phyloP scores from a whole-genome alignment of 1,140 invertebrate species.

The Notospermus geniculatus region DNA sequence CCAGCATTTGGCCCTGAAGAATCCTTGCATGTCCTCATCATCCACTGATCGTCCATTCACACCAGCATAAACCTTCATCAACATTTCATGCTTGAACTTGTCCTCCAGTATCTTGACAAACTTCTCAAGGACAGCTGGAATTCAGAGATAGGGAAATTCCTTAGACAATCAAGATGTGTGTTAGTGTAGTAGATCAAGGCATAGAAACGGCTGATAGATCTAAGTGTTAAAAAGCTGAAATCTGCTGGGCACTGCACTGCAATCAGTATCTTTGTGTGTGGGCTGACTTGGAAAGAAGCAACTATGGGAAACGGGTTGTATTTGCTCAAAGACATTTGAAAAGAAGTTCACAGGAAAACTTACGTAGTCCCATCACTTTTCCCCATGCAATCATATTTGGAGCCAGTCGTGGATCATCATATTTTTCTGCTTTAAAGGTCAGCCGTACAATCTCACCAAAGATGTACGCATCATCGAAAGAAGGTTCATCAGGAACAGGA shows the following conservation, averaged over 20 bases:
- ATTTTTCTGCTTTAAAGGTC: conserved; percentile 53
- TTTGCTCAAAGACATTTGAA: not conserved
- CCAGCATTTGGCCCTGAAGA: conserved; percentile 56
- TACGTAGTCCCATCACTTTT: conserved; percentile 48
- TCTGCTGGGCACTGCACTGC: no score
- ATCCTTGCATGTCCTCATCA: conserved; percentile 50
- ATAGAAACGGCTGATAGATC: no score
- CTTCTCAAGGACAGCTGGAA: conserved; percentile 45
- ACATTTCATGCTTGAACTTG: conserved; percentile 47
- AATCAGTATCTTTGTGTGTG: no score
- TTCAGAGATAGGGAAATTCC: not conserved
- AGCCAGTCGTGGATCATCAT: conserved; percentile 46
- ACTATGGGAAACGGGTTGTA: not conserved
- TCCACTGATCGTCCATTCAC: conserved; percentile 50
- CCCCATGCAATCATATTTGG: conserved; percentile 49
- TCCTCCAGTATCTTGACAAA: conserved; percentile 52
- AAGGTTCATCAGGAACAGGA: conserved; percentile 47
- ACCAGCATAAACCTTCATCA: conserved; percentile 51
- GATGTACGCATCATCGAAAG: conserved; percentile 54
- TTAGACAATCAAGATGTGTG: no score
- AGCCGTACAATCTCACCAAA: conserved; percentile 51
- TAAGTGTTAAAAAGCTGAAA: no score
- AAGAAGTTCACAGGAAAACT: conserved; percentile 10
- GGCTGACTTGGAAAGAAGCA: no score
- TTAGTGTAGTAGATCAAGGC: no score